Evolutionary conservation across 2,113 vertebrate genomes (phyloP).

Genomic region (Etia nguti): DNA sequence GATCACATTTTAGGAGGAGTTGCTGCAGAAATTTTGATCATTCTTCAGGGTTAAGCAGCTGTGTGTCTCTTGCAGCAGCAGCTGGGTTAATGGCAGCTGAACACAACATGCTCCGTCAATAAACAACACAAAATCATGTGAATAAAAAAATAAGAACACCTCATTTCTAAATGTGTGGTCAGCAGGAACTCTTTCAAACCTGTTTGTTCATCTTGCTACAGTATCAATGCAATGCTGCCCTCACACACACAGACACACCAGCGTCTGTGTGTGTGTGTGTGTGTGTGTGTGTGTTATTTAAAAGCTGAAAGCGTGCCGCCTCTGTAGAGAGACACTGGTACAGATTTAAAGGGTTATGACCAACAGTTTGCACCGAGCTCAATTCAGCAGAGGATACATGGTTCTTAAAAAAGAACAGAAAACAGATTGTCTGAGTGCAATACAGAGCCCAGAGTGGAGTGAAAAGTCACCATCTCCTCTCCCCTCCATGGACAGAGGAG

Average conservation of each 20-base stretch:
- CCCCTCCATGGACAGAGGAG: background rate
- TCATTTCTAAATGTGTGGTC: conserved; percentile 20
- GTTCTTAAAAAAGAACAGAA: background rate
- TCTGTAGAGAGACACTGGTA: background rate
- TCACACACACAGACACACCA: background rate
- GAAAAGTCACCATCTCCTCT: background rate
- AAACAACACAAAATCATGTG: background rate
- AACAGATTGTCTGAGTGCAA: conserved; percentile 65
- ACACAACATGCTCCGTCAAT: background rate
- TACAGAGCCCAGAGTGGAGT: background rate
- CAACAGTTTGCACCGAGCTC: background rate
- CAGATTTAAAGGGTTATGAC: conserved; percentile 5
- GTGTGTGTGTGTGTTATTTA: background rate
- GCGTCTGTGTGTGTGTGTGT: background rate
- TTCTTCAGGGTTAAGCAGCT: background rate
- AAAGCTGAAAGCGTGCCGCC: background rate
- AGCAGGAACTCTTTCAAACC: conserved; percentile 19
- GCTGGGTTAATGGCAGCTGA: background rate
- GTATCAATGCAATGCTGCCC: background rate
- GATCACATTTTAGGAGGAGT: background rate
- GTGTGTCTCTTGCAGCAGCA: background rate
- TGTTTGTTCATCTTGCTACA: background rate
- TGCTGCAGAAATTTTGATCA: background rate
- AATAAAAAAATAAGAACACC: conserved; percentile 15
- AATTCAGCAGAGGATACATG: background rate